phyloP scores from a whole-genome alignment of 2,888 invertebrate species.

The Drymonia ruficornis region DNA sequence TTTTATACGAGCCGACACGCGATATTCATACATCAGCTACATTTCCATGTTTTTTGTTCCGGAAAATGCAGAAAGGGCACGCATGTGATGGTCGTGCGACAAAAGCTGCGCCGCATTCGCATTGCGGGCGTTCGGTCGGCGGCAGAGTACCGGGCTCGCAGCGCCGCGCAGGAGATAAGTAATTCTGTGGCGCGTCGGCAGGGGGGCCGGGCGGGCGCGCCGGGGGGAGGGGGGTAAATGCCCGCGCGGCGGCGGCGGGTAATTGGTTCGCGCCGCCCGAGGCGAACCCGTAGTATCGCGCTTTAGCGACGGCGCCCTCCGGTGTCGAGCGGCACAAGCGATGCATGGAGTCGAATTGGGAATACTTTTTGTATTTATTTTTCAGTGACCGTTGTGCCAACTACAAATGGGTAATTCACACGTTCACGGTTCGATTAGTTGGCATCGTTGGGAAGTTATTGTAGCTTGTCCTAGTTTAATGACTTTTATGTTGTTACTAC shows the following conservation, averaged over 20 bases:
- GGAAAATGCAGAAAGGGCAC: constrained; percentile 39
- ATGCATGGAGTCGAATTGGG: constrained; percentile 53
- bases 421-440: neutral
- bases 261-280: constrained; percentile 85
- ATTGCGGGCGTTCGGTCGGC: constrained; percentile 78
- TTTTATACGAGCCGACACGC: constrained; percentile 3
- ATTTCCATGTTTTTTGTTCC: constrained; percentile 15
- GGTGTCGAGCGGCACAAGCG: constrained; percentile 71
- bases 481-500: neutral
- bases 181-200: constrained; percentile 58
- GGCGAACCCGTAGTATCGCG: constrained; percentile 84
- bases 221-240: constrained; percentile 72
- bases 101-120: constrained; percentile 68
- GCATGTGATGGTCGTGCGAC: constrained; percentile 44
- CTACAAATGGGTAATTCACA: neutral
- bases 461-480: neutral
- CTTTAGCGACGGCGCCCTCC: constrained; percentile 85
- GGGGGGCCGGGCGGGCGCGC: constrained; percentile 46
- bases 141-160: constrained; percentile 75
- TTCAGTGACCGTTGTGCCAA: constrained; percentile 12
- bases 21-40: neutral
- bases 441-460: neutral
- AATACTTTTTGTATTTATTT: constrained; percentile 33
- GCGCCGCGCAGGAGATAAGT: constrained; percentile 68
- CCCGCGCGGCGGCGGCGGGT: constrained; percentile 80